phyloP scores from a whole-genome alignment of 2,797 vertebrate species.

The Characodon lateralis region DNA sequence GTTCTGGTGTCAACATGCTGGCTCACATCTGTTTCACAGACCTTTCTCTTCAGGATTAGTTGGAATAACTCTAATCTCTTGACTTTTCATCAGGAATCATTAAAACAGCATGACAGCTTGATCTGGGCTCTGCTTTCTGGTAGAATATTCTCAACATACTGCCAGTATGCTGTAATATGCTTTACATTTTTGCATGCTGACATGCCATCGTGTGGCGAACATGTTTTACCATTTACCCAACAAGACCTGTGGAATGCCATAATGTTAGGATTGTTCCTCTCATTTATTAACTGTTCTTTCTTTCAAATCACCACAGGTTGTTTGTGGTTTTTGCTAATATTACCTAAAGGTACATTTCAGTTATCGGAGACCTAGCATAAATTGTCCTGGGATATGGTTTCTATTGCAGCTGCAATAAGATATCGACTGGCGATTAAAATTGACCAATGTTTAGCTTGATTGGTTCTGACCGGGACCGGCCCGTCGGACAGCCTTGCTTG shows the following conservation, averaged over 20 bases:
- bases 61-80: background rate
- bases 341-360: no score
- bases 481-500: no score
- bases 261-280: background rate
- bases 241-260: background rate
- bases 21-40: background rate
- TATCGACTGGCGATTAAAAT: no score
- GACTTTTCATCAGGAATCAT: background rate
- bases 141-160: background rate
- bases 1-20: background rate
- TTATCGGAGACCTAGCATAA: no score
- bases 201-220: background rate
- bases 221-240: background rate
- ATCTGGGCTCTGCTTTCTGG: background rate
- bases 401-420: no score
- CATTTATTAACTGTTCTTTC: background rate
- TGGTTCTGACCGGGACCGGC: no score
- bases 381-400: no score
- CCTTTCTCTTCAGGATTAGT: background rate
- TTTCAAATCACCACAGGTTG: no score
- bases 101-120: background rate
- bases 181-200: background rate
- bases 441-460: no score
- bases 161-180: no score
- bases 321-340: no score